phyloP scores from a whole-genome alignment of 2,113 vertebrate genomes.

The Gnathonemus echidnorhynchus region DNA sequence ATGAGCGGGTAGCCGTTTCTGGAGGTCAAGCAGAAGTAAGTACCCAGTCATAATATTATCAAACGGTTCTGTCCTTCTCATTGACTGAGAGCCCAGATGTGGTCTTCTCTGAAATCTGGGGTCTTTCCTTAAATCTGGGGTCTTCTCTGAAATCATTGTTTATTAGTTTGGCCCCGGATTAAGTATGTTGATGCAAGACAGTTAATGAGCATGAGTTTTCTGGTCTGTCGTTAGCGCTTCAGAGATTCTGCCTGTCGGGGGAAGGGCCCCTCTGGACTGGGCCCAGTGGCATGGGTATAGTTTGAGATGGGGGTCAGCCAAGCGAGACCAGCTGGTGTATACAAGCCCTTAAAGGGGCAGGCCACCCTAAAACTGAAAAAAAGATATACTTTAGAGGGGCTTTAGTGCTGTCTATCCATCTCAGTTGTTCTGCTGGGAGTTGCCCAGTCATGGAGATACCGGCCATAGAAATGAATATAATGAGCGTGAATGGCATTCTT shows the following conservation, averaged over 20 bases:
- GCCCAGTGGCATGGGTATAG: not conserved
- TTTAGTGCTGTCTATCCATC: too few relatives aligned
- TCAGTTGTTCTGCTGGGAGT: too few relatives aligned
- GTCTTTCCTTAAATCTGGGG: not conserved
- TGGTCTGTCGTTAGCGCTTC: not conserved
- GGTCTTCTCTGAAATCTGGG: too few relatives aligned
- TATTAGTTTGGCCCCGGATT: not conserved
- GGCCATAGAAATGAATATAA: too few relatives aligned
- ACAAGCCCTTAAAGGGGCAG: too few relatives aligned
- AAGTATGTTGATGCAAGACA: not conserved
- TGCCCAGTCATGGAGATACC: too few relatives aligned
- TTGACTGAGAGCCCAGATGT: not conserved
- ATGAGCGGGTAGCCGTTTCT: not conserved
- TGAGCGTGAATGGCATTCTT: too few relatives aligned
- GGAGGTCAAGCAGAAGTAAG: not conserved
- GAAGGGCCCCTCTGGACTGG: not conserved
- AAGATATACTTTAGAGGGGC: too few relatives aligned
- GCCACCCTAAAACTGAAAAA: too few relatives aligned
- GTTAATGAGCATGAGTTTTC: not conserved
- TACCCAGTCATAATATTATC: not conserved
- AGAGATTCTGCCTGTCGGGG: not conserved
- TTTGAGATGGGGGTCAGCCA: too few relatives aligned
- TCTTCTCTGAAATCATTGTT: not conserved
- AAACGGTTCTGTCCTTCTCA: not conserved
- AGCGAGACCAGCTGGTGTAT: too few relatives aligned